These are phyloP conservation scores for Camelus bactrianus DNA, from an alignment of 2,113 vertebrate species.

Conservation along the genomic window DNA sequence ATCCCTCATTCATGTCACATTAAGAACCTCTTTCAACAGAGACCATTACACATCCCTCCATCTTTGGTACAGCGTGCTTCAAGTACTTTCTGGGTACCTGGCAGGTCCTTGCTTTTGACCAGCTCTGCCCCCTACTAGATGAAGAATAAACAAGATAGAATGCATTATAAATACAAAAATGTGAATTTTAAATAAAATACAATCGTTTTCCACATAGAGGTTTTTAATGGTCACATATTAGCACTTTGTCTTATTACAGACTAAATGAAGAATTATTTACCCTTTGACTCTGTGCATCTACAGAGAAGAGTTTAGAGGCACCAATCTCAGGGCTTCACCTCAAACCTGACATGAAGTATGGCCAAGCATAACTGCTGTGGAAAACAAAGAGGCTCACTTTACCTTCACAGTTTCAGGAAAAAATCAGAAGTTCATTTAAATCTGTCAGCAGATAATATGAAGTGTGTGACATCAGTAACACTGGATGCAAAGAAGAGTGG, in stretches of 20 bases:
- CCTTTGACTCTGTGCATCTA: not conserved
- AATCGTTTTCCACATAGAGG: not conserved
- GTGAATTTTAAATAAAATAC: conserved; percentile 24
- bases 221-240: not conserved
- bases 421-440: conserved; percentile 52
- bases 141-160: not conserved
- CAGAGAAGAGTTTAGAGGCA: conserved; percentile 36
- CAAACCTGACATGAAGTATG: conserved; percentile 56
- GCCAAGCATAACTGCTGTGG: not conserved
- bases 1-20: not conserved
- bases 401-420: not conserved
- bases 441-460: conserved; percentile 59
- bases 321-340: conserved; percentile 53
- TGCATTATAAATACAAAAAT: conserved; percentile 5
- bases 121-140: not conserved
- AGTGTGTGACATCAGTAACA: conserved; percentile 73
- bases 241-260: not conserved
- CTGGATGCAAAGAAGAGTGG: conserved; percentile 47
- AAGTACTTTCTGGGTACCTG: not conserved
- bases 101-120: not conserved
- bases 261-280: not conserved
- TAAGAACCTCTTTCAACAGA: not conserved
- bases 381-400: conserved; percentile 25
- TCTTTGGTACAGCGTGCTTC: not conserved
- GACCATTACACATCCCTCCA: not conserved